Base-by-base conservation (phyloP, 30 jellyfish, hydroid and myxozoan genomes). In the Aurelia coerulea region DNA sequence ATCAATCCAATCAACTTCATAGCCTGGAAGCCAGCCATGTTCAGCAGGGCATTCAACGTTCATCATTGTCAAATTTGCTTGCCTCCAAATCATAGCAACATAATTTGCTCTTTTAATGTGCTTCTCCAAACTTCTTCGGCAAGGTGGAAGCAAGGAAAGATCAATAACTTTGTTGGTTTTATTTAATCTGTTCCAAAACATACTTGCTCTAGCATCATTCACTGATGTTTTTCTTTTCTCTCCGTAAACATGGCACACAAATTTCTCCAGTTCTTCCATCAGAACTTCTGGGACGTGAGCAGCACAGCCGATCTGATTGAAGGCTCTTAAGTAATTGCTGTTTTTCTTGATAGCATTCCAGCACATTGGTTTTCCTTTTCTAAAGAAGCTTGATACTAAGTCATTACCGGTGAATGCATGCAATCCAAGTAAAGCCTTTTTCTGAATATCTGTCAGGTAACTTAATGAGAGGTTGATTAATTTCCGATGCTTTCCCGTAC, bases 401-500 rank as follows among this genome's bases (percentile, higher is more conserved):
- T 78, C 78, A 78, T 78, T 78, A 65, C 76, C 62, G 34, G 75
- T 76, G 66, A 58, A 58, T 58, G 67, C 67, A 73, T 73, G 83
- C 58, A 73, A 73, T 59, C 83, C 83, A 73, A 73, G 53, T 62
- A 73, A 73, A 34, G 70, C 83, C 16, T 73, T 32, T 73, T 73
- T 51, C 83, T 73, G 83, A 42, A 73, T 73, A 51, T 73, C 67
- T 58, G 67, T 58, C 2, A 58, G 67, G 67, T 7, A 58, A 58
- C 67, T 58, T 58, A 58, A 58, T 5, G 67, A 58, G 67, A 58
- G 67, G 67, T 58, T 65, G 49, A 78, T 78, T 78, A 78, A 58
- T 65, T 78, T 60, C 88, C 78, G 78, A 78, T 56, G 88, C 88
- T 58, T 78, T 78, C 79, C 87, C 12, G 78, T 78, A 62, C 88